These are phyloP conservation scores for Leptinotarsa peninsularis DNA, from an alignment of 2,888 invertebrate species.

Conservation along the genomic window DNA sequence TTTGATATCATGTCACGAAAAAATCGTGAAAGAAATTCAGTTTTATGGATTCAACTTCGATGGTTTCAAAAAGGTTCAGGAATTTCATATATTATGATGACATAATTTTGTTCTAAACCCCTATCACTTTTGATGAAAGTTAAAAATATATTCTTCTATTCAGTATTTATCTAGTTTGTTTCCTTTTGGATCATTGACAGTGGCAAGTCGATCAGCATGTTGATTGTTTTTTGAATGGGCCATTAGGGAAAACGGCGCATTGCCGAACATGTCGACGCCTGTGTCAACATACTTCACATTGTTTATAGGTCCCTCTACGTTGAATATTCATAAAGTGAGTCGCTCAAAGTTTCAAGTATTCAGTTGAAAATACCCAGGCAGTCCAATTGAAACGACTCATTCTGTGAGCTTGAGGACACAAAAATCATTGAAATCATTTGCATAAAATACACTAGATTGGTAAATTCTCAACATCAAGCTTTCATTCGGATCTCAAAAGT, in stretches of 20 bases:
- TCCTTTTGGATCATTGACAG: neutral
- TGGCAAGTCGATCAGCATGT: neutral
- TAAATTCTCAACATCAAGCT: no score
- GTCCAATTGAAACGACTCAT: neutral
- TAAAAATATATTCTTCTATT: neutral
- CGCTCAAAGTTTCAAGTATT: neutral
- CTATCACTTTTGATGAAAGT: no score
- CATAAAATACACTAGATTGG: no score
- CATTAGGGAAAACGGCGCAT: neutral
- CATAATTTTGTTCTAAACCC: no score
- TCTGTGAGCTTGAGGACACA: neutral
- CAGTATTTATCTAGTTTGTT: neutral
- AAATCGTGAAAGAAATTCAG: neutral
- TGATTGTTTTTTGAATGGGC: constrained; percentile 15
- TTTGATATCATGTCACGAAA: neutral
- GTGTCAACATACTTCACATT: constrained; percentile 11
- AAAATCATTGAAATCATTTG: neutral
- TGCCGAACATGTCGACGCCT: neutral
- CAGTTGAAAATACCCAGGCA: neutral
- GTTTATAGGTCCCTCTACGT: neutral
- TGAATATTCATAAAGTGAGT: constrained; percentile 6
- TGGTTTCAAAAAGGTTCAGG: neutral
- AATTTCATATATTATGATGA: no score
- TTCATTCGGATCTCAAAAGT: no score
- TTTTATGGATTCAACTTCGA: neutral